Percentiles rank a stretch among this genome's conserved stretches.
phyloP scores from a whole-genome alignment of 2,888 invertebrate genomes.

The Blera fallax region DNA sequence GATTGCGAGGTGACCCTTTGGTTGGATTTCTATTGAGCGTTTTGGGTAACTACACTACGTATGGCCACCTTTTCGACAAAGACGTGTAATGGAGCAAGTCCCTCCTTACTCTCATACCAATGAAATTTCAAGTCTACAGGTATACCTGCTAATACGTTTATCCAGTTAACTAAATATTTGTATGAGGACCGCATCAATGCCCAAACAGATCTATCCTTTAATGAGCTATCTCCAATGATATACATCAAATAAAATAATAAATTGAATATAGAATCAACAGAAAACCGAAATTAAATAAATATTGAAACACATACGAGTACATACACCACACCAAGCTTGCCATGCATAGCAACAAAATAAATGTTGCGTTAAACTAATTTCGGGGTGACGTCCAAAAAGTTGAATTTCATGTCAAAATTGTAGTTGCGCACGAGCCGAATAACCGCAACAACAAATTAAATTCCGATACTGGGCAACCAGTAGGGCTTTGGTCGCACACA shows the following conservation, averaged over 20 bases:
- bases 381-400: not conserved
- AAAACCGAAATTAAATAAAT: conserved; percentile 13
- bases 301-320: not conserved
- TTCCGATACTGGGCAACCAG: conserved; percentile 47
- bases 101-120: no score
- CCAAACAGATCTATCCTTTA: not conserved
- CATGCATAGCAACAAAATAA: conserved; percentile 3
- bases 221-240: conserved; percentile 23
- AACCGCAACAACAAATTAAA: conserved; percentile 69
- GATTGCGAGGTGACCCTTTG: no score
- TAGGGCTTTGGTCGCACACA: conserved; percentile 15
- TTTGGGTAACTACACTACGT: no score
- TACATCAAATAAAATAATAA: conserved; percentile 30
- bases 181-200: not conserved
- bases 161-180: no score
- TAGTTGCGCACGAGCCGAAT: conserved; percentile 30
- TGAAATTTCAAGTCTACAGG: no score
- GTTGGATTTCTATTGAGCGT: no score
- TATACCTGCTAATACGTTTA: no score
- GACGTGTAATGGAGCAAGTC: no score
- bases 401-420: conserved; percentile 16
- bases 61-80: no score
- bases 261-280: conserved; percentile 34
- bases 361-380: conserved; percentile 38
- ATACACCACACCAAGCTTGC: not conserved